Base-by-base conservation (phyloP, 2,113 vertebrate genomes). In the Eulacestoma nigropectus region DNA sequence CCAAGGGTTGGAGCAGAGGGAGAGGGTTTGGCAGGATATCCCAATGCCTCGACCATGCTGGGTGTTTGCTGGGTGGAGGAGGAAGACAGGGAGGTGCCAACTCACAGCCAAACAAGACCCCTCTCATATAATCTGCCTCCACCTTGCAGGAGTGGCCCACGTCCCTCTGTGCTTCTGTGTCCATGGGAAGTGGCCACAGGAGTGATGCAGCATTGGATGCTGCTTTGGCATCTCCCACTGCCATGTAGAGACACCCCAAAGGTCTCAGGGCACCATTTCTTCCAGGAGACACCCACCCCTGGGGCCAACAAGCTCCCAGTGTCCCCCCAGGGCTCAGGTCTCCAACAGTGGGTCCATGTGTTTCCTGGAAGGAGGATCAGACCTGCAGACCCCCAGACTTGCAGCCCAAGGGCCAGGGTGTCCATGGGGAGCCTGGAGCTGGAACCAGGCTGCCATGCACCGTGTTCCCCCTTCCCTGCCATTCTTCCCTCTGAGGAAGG, bases 141-240 rank as follows among this genome's bases (percentile, higher is more conserved):
- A 7, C 62, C 63, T 57, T 39, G 23, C 33, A 60, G 0, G 0
- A 32, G 23, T 13, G 15, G 4, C 46, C 32, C 39, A 20, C 0
- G 0, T 6, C 47, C 21, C 30, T 47, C 49, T n/a, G 53, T 30
- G 22, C 33, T 26, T 49, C 72, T 56, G 17, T 44, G 64, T 8
- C 53, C 32, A 1, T 4, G 53, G 53, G 30, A 49, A 78, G 37
- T 7, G 1, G 26, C 41, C 17, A 23, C 1, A 4, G 17, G 39
- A 57, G 14, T 0, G 1, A 27, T 1, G 4, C 23, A 57, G 6
- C 41, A 23, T 7, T 1, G 1, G 35, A 25, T 52, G 41, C 21
- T 4, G 0, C 65, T 52, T 62, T 39, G 49, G 15, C 49, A 83
- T 41, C 75, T 78, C 60, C 65, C 2, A 5, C 42, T 68, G 47